Base-by-base conservation (phyloP, 1,140 invertebrate genomes). In the Colletes latitarsis region DNA sequence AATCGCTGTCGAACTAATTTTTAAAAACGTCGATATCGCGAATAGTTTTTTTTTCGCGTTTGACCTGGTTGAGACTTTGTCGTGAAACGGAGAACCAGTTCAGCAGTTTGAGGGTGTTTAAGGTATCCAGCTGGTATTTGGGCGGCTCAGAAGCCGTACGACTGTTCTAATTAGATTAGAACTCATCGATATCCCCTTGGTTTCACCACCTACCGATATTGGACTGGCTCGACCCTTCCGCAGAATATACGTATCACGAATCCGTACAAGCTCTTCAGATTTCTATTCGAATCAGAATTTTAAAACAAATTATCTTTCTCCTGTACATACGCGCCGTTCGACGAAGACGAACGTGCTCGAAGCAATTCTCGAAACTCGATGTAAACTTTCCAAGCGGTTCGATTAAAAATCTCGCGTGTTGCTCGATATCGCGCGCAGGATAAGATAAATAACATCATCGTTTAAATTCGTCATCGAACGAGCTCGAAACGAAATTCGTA, bases 71-170 rank as follows among this genome's bases (percentile, higher is more conserved):
- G 19, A 43, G 14, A 53, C n/a, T 30, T 9, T 0, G 3, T 21
- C 15, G 19, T 14, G 64, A 82, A 77, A 30, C 9, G 10, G n/a
- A 80, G 71, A 72, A 79, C 71, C 63, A 21, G 72, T 68, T 68
- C 58, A 81, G 41, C 49, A 67, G 58, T 88, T 85, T 85, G 58
- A 53, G 62, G 52, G 71, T 73, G 80, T 82, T 79, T 80, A 80
- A 84, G 75, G 62, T 70, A 81, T 67, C 58, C 53, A 43, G 49
- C 12, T 15, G 75, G 82, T 85, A 90, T 91, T 77, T 87, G 89
- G 86, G 78, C 85, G 81, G 87, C 84, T 90, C 83, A 72, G 90
- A 92, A 91, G 88, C 90, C 91, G 14, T 91, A 91, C 72, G 55
- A 86, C 79, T 72, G 64, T 82, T 43, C 43, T 88, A 91, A 92